phyloP scores from a whole-genome alignment of 2,113 vertebrate genomes.

The Melanotaenia duboulayi region DNA sequence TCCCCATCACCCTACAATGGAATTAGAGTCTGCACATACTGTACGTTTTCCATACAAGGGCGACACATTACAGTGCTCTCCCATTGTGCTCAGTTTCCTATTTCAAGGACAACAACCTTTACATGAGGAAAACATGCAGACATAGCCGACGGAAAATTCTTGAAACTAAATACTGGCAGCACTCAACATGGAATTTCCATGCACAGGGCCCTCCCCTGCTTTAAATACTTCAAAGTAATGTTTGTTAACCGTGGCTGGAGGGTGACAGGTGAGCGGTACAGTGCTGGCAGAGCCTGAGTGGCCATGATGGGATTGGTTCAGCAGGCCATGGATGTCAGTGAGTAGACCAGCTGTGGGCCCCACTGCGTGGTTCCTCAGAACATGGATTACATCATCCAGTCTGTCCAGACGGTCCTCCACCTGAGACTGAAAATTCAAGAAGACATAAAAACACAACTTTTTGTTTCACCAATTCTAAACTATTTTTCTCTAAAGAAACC shows the following conservation, averaged over 20 bases:
- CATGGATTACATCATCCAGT: constrained; percentile 95
- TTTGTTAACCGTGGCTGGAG: constrained; percentile 84
- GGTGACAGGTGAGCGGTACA: constrained; percentile 72
- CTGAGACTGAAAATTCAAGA: constrained; percentile 83
- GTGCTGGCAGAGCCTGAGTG: constrained; percentile 54
- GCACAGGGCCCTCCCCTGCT: constrained; percentile 13
- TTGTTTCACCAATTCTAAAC: background rate
- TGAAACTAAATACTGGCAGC: constrained; percentile 54
- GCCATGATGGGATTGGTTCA: constrained; percentile 63
- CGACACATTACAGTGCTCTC: constrained; percentile 25
- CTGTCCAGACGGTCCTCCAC: constrained; percentile 97
- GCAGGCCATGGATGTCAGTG: constrained; percentile 84
- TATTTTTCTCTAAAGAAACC: background rate
- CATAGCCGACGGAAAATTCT: constrained; percentile 78
- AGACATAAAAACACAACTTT: background rate
- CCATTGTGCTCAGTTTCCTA: constrained; percentile 75
- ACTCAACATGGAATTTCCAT: constrained; percentile 33
- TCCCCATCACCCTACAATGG: constrained; percentile 50
- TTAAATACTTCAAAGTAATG: constrained; percentile 61
- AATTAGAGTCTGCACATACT: constrained; percentile 57
- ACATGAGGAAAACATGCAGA: constrained; percentile 85
- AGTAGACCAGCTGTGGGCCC: constrained; percentile 89
- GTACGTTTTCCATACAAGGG: constrained; percentile 42
- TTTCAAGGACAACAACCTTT: constrained; percentile 84
- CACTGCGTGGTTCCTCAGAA: constrained; percentile 94